Base-by-base conservation (phyloP, 2,888 invertebrate genomes). In the Brenthis ino region DNA sequence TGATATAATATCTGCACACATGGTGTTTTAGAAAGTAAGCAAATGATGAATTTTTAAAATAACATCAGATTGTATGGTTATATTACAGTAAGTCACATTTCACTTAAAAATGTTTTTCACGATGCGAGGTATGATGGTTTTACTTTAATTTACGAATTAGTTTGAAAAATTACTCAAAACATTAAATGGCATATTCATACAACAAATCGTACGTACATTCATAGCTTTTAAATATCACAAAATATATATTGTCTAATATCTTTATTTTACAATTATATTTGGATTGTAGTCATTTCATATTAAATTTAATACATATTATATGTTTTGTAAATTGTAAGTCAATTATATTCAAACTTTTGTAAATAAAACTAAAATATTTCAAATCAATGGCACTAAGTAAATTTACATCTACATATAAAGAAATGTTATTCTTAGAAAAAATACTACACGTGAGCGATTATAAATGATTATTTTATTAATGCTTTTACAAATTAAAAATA, bases 1-100 rank as follows among this genome's bases (percentile, higher is more conserved):
- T 88, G 87, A 90, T 85, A 86, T 89, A 91, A 85, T 85, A 84
- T 78, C 81, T 86, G 88, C 91, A 91, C 91, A 85, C 90, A 85
- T 85, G 85, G 88, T 87, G 87, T 90, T 85, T 77, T 91, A 89
- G 87, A 57, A 58, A 48, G 60, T 72, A 72, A 72, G 72, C 48
- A 60, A 68, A 24, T 70, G 66, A 64, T 60, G 70, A 63, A 58
- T 65, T 70, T 50, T 66, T 65, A 70, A 51, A 57, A 20, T 57
- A 63, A 67, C 67, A 67, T 53, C 67, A 50, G 57, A 68, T 57
- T 64, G 65, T 69, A 50, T 56, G 16, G 12, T 57, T 50, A 37
- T 56, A 54, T 51, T 58, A 33, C 28, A 54, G 24, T 50, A 64
- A 47, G 58, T 47, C 47, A 37, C 14, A 54, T 43, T 57, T 16